A percentile compares a stretch with the other conserved stretches of the same genome.
These are phyloP conservation scores for Xenopus borealis DNA, from an alignment of 2,113 vertebrate species.

Conservation along the genomic window DNA sequence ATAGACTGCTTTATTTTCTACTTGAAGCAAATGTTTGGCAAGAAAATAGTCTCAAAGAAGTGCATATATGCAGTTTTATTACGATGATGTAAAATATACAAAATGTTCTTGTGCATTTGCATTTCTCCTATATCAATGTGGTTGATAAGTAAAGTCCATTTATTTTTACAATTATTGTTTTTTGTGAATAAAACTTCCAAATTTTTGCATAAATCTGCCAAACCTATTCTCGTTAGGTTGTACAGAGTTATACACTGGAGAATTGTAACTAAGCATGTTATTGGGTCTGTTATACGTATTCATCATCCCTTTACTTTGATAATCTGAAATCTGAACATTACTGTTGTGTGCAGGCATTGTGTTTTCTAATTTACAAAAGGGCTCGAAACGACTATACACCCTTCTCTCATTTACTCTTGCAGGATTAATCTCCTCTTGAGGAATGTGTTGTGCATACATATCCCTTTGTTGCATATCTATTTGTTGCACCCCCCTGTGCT, in stretches of 20 bases:
- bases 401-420: constrained; percentile 63
- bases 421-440: constrained; percentile 55
- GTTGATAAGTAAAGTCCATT: not conserved
- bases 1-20: too few species aligned
- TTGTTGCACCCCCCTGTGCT: constrained; percentile 50
- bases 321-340: constrained; percentile 57
- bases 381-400: constrained; percentile 83
- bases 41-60: not conserved
- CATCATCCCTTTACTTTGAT: constrained; percentile 58
- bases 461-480: constrained; percentile 47
- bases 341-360: constrained; percentile 50
- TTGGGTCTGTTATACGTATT: constrained; percentile 58
- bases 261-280: constrained; percentile 60
- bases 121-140: not conserved
- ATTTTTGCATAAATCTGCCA: constrained; percentile 83
- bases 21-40: too few species aligned
- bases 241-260: constrained; percentile 53
- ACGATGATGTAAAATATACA: not conserved
- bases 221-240: constrained; percentile 83
- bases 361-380: constrained; percentile 74
- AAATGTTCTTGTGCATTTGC: not conserved
- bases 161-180: constrained; percentile 61
- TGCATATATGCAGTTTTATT: constrained; percentile 1
- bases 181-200: constrained; percentile 84
- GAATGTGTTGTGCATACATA: constrained; percentile 32